Base-by-base conservation (phyloP, 2,113 vertebrate species). In the Platysteira castanea region DNA sequence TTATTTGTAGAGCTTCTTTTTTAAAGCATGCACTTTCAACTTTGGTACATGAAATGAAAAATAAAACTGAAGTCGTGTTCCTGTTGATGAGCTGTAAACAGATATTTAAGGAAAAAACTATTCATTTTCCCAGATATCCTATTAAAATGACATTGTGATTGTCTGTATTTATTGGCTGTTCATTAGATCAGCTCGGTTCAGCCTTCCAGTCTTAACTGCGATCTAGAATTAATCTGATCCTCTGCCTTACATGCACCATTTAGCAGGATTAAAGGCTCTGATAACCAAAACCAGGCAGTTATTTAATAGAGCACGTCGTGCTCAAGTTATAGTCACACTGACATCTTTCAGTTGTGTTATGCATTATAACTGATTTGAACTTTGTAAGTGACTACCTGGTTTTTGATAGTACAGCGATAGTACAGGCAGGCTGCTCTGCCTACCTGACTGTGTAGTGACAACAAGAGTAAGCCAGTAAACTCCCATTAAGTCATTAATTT, bases 21-120 rank as follows among this genome's bases (percentile, higher is more conserved):
- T 89, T 92, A 95, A 94, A 73, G 70, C 67, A 54, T 49, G 35
- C 31, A 68, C 23, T 89, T 33, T 75, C 19, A 18, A 56, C 76
- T 95, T 87, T 64, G 78, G 69, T 68, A 47, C 44, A 88, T 80
- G 53, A 88, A 89, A 93, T 74, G 73, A 96, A 97, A 94, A 88
- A 61, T 70, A 93, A 91, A 91, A 87, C 31, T 77, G 67, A 97
- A 84, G 42, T 22, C 92, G 24, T 54, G 75, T 63, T 95, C 95
- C 49, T 89, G 33, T 53, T 68, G 11, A 89, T 70, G 41, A 88
- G 46, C 68, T 82, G 74, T 94, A 57, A 97, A 90, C 39, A 95
- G 61, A 44, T 52, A 88, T 63, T 91, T 71, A 76, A 73, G 44
- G 53, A 87, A 81, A 87, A 30, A 8, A 6, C 24, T 75, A 47